Base-by-base conservation (phyloP, 2,797 vertebrate species). In the Mycteria americana region DNA sequence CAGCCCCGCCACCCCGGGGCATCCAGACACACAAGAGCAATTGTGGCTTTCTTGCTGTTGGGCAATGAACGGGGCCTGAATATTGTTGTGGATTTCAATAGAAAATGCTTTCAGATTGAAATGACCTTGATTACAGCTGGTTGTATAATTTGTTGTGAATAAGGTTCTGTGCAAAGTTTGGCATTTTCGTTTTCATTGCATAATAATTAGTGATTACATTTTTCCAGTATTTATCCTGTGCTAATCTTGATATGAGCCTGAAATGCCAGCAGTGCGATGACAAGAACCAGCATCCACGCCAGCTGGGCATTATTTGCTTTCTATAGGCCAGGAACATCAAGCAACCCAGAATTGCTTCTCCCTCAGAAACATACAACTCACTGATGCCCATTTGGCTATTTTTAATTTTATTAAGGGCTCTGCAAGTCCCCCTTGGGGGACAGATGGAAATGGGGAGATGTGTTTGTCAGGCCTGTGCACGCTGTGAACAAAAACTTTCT, bases 51-150 rank as follows among this genome's bases (percentile, higher is more conserved):
- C 63, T 87, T 0, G 0, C 64, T 73, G 68, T 46, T 82, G 83
- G 81, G 78, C 64, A 89, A 62, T 6, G 45, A 76, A 48, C 5
- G 0, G 41, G 84, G 88, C 59, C 35, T 51, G 62, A 92, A 89
- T 89, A 90, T 88, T 94, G 78, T 89, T 80, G 51, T 74, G 68
- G 73, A 81, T 95, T 95, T 96, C 87, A 88, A 93, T 33, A 81
- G 88, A 90, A 93, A 95, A 95, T 67, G 69, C 79, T 73, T 87
- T 72, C 75, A 43, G 80, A 92, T 85, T 68, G 70, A 41, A 96
- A 85, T 50, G 51, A 85, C 87, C 76, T 92, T 51, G 53, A 74
- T 93, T 94, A 57, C 39, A 78, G 63, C 60, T 41, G 37, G 15
- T 74, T 88, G 57, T 84, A 91, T 83, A 78, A 88, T 90, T 82